phyloP scores from a whole-genome alignment of 1,140 invertebrate species.

The Orius laevigatus region DNA sequence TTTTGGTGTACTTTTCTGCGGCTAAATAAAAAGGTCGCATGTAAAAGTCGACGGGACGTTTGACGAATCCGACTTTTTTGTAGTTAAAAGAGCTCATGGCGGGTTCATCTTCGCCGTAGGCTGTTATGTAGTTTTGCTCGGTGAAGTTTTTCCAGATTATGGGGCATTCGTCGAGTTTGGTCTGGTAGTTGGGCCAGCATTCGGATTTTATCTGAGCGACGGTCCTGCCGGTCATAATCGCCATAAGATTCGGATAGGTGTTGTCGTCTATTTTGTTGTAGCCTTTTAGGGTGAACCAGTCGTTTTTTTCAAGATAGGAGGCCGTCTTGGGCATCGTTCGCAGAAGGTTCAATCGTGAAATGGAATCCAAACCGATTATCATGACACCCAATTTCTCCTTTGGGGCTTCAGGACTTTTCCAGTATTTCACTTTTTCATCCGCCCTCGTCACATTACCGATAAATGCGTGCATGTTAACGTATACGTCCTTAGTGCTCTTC shows the following conservation, averaged over 20 bases:
- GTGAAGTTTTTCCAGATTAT: constrained; percentile 66
- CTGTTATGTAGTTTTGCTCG: constrained; percentile 54
- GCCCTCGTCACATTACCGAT: constrained; percentile 15
- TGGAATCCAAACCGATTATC: constrained; percentile 69
- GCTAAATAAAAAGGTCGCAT: constrained; percentile 54
- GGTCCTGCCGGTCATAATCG: constrained; percentile 48
- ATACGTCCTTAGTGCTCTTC: constrained; percentile 26
- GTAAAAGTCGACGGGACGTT: constrained; percentile 69
- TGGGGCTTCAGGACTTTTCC: constrained; percentile 7
- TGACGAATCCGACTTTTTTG: constrained; percentile 54
- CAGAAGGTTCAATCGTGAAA: constrained; percentile 60
- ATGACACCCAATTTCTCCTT: constrained; percentile 28
- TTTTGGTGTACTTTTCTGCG: constrained; percentile 27
- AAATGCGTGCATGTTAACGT: constrained; percentile 29
- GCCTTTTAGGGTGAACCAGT: constrained; percentile 36
- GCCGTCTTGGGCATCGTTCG: constrained; percentile 59
- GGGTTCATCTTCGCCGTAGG: constrained; percentile 60
- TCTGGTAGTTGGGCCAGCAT: constrained; percentile 32
- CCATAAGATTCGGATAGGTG: constrained; percentile 68
- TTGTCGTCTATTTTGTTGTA: constrained; percentile 60
- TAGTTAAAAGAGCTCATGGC: constrained; percentile 68
- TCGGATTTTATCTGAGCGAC: constrained; percentile 28
- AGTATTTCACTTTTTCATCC: constrained; percentile 15
- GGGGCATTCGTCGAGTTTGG: constrained; percentile 42
- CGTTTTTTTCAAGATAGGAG: constrained; percentile 40